Percentiles rank a stretch among this genome's conserved stretches.
Conservation (phyloP, 2,797 vertebrate genomes). For the Zonotrichia albicollis region DNA sequence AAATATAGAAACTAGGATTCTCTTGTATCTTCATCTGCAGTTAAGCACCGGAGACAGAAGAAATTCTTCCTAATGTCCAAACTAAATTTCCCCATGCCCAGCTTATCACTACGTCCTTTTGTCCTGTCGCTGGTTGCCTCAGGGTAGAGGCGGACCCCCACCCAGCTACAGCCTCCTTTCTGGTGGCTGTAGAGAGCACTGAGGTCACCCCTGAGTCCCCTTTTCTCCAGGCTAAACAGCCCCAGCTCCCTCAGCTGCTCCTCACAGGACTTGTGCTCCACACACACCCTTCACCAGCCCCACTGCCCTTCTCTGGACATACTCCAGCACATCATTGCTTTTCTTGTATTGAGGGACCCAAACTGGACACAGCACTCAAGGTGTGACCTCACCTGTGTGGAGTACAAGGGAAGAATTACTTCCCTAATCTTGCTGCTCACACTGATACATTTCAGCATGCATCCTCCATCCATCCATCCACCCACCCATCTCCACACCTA, state of each 20-base stretch:
- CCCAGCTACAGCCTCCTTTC: not conserved
- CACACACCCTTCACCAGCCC: not conserved
- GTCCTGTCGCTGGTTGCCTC: not conserved
- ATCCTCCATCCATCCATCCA: not conserved
- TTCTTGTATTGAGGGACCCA: not conserved
- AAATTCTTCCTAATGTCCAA: not conserved
- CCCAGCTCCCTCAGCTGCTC: not conserved
- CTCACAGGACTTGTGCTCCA: not conserved
- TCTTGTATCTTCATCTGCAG: not conserved
- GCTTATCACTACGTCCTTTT: not conserved
- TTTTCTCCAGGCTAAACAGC: not conserved
- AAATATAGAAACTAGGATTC: rapidly evolving
- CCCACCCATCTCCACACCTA: not conserved
- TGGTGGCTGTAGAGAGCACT: not conserved
- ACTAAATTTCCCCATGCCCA: not conserved
- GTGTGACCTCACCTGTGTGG: not conserved
- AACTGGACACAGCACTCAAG: not conserved
- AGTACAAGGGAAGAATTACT: not conserved
- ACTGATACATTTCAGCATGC: not conserved
- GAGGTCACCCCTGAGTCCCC: too few relatives aligned
- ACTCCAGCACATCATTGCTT: not conserved
- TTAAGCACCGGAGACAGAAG: not conserved
- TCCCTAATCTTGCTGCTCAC: not conserved
- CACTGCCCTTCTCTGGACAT: not conserved
- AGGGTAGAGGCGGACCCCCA: not conserved